These are phyloP conservation scores for Drosophila pseudotalamancana DNA, from an alignment of 2,888 invertebrate species.

Conservation along the genomic window DNA sequence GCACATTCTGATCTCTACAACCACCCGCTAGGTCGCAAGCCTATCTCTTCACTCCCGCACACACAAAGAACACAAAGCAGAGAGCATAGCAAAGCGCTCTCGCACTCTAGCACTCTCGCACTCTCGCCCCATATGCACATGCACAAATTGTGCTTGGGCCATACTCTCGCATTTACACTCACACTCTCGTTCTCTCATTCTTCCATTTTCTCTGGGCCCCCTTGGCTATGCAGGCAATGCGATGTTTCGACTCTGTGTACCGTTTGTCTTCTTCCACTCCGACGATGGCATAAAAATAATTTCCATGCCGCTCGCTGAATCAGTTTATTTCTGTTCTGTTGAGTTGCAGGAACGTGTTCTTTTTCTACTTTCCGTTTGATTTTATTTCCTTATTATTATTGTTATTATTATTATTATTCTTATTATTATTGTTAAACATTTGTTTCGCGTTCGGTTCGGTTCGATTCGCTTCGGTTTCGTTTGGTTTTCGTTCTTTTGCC, in stretches of 20 bases:
- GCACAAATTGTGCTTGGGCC: slow-evolving; percentile 5
- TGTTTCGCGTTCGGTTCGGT: slow-evolving; percentile 63
- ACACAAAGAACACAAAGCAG: slow-evolving; percentile 1
- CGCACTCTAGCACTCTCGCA: slow-evolving; percentile 18
- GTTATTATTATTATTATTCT: slow-evolving; percentile 80
- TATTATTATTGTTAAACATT: slow-evolving; percentile 67
- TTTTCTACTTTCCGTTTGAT: slow-evolving; percentile 84
- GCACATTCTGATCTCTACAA: slow-evolving; percentile 37
- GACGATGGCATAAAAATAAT: slow-evolving; percentile 71
- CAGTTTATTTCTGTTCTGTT: slow-evolving; percentile 84
- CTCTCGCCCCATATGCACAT: not conserved
- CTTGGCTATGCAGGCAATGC: slow-evolving; percentile 12
- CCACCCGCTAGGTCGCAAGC: slow-evolving; percentile 32
- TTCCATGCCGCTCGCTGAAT: slow-evolving; percentile 69
- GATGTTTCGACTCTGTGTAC: slow-evolving; percentile 17
- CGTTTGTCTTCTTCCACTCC: slow-evolving; percentile 28
- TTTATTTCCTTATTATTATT: slow-evolving; percentile 83
- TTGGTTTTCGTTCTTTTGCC: slow-evolving; percentile 55
- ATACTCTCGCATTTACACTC: not conserved
- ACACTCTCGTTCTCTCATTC: not conserved
- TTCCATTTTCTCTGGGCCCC: not conserved
- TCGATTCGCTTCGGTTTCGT: slow-evolving; percentile 57
- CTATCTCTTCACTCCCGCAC: slow-evolving; percentile 4
- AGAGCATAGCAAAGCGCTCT: slow-evolving; percentile 24
- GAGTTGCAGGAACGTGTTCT: slow-evolving; percentile 84